Evolutionary conservation across 2,888 invertebrate species (phyloP), one percentile per base, ranked within the genome.

Genomic region (Lampropteryx suffumata): DNA sequence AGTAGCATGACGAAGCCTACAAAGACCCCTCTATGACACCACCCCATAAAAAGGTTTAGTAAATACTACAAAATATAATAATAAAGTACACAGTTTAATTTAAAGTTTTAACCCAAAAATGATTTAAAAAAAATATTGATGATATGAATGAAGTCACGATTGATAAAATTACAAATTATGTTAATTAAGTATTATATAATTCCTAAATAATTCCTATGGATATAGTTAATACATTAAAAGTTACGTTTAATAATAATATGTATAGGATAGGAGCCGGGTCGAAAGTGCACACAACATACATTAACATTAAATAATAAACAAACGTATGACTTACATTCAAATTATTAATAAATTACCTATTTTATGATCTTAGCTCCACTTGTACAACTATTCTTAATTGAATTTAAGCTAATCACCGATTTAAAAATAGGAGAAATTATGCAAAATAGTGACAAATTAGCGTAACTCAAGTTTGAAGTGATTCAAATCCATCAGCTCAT

Each of bases 61-160:
- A 47, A 30, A 32, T 46, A 39, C 45, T 51, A 50, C 28, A 50
- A 24, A 50, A 42, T 54, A 43, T 32, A 41, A 42, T 24, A 24
- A 7, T 40, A 47, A 46, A 29, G 12, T 46, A 34, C 26, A 42
- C 34, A 39, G 12, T n/a, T n/a, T n/a, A 11, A 35, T 27, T 50
- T 33, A 29, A 13, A 24, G 10, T 35, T 27, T 50, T 44, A 57
- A 60, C 44, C 35, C 40, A 55, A 47, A 3, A 12, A 26, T 41
- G 45, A 42, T 47, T 32, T 24, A 49, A 53, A 47, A 50, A 54
- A 44, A 30, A n/a, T 49, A 30, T 51, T 17, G 29, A 50, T 55
- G 58, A 58, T 61, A 61, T 58, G 60, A 56, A 55, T 41, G 50
- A 56, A 21, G 50, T 50, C 52, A 46, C 50, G 14, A 43, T 58